Base-by-base conservation (phyloP, 1,140 invertebrate genomes). In the Phocides pigmalion region DNA sequence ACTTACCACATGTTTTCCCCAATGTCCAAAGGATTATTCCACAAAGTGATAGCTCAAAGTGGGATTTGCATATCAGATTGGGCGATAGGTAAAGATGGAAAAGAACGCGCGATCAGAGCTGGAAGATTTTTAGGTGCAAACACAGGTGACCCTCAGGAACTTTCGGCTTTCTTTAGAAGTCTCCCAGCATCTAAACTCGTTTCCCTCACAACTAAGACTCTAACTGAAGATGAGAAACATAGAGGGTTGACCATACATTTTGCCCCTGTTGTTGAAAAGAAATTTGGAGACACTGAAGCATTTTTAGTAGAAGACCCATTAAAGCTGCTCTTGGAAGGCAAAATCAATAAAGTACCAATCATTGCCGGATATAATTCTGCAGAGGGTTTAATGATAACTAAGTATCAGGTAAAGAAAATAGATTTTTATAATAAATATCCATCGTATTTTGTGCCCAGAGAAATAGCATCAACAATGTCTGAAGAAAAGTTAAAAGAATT, bases 1-100 rank as follows among this genome's bases (percentile, higher is more conserved):
- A 94, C 95, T 25, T 94, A 93, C 70, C 94, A 95, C 62, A 94
- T 95, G 93, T 79, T 95, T 5, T 95, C 94, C 54, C 89, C 93
- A 1, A 83, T 95, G 62, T 94, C 94, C 0, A 87, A 82, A 88
- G 95, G 95, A 4, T 66, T 92, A 5, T 91, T 91, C 25, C 72
- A 84, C 14, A 81, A 81, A 54, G 81, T 79, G 0, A 89, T 91
- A 25, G 83, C 93, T 35, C 92, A 94, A 91, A 94, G 94, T 84
- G 95, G 95, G 9, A 93, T 93, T 5, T 93, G 93, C 32, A 77
- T 94, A 15, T 92, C 92, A 76, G 90, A 93, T 11, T 92, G 91
- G 90, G 56, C 85, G 22, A 22, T 17, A 6, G 37, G 54, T 3
- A 53, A 87, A 76, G 82, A 82, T 1, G 68, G 79, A 5, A 80